These are phyloP conservation scores for Clarias laeviceps DNA, from an alignment of 2,797 vertebrate genomes.

Conservation along the genomic window DNA sequence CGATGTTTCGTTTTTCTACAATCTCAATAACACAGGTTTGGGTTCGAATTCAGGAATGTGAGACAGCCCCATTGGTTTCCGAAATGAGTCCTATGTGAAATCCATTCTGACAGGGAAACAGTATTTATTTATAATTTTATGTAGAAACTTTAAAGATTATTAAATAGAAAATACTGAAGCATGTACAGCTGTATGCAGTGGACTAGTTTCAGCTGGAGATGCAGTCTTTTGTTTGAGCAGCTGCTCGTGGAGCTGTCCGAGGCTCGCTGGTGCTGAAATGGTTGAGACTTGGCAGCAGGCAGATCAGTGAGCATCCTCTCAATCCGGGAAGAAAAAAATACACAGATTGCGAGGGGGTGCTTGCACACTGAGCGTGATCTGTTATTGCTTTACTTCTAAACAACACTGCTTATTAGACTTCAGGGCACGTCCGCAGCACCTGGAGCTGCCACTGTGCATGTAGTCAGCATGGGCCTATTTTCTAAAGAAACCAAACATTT, in stretches of 20 bases:
- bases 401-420: slow-evolving; percentile 4
- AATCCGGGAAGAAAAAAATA: not conserved
- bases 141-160: no score
- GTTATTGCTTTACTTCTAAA: slow-evolving; percentile 9
- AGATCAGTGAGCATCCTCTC: not conserved
- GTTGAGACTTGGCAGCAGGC: not conserved
- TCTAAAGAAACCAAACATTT: not conserved
- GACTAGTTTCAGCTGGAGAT: not conserved
- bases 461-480: slow-evolving; percentile 15
- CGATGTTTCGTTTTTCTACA: no score
- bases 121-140: no score
- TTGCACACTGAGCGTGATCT: not conserved
- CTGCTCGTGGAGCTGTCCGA: slow-evolving; percentile 22
- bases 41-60: no score
- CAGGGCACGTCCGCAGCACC: slow-evolving; percentile 40
- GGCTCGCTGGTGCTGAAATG: slow-evolving; percentile 34
- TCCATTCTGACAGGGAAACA: not conserved
- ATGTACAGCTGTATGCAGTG: not conserved
- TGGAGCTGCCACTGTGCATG: slow-evolving; percentile 6
- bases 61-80: not conserved
- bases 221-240: not conserved
- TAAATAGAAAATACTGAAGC: no score
- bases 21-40: no score
- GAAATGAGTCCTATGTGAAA: not conserved
- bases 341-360: slow-evolving; percentile 1